Base-by-base conservation (phyloP, 2,797 vertebrate species). In the Tympanoctomys barrerae region DNA sequence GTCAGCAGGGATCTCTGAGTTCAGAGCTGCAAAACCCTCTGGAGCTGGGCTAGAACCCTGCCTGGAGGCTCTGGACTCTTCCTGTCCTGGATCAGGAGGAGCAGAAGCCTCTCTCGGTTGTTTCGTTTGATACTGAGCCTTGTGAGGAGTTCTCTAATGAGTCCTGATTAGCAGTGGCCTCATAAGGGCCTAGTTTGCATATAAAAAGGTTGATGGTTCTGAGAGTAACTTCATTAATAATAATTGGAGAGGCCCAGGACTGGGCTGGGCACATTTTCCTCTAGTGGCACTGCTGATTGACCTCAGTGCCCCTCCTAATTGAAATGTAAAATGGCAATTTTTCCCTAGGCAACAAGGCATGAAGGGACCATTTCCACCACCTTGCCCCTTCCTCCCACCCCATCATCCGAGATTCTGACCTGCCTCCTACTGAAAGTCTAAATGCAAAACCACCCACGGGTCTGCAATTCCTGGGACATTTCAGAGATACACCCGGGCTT, bases 181-280 rank as follows among this genome's bases (percentile, higher is more conserved):
- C 98, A 98, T 99, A 98, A 99, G 97, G 98, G 98, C 98, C 98
- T 99, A 98, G 98, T 98, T 99, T 98, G 98, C 98, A 99, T 99
- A 98, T 98, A 98, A 99, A 99, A 99, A 98, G 98, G 98, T 98
- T 98, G 98, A 97, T 98, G 98, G 98, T 97, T 98, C 98, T 98
- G 97, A 96, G 96, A 98, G 97, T 98, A 99, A 99, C 99, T 99
- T 99, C 99, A 99, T 99, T 99, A 99, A 99, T 99, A 99, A 99
- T 99, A 99, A 99, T 99, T 99, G 99, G 99, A 99, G 98, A 99
- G 98, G 98, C 98, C 96, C 61, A 98, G 96, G 61, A 66, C 97
- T 98, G 98, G 98, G 98, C 98, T 97, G 98, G 98, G 97, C 97
- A 98, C 98, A 96, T 98, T 97, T 98, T 98, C 97, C 86, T 98